Evolutionary conservation across 2,113 vertebrate genomes (phyloP).

Genomic region (Paratilapia polleni): DNA sequence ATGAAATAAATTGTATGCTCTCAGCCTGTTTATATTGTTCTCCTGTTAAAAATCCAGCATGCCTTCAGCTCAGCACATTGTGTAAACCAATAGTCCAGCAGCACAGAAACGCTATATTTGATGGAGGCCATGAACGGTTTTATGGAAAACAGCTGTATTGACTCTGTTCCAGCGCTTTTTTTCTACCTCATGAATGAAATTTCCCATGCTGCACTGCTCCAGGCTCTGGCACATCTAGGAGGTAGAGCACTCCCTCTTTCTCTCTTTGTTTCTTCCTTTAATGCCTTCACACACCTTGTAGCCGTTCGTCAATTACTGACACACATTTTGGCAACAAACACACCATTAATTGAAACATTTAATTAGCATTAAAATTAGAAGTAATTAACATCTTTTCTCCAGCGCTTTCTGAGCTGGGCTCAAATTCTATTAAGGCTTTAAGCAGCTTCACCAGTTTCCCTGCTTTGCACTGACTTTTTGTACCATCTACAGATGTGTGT

Average conservation of each 20-base stretch:
- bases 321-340: slow-evolving; percentile 84
- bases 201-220: slow-evolving; percentile 75
- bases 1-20: neutral
- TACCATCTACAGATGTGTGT: slow-evolving; percentile 51
- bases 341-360: slow-evolving; percentile 87
- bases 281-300: slow-evolving; percentile 75
- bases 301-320: slow-evolving; percentile 80
- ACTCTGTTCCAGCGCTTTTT: slow-evolving; percentile 62
- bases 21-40: slow-evolving; percentile 22
- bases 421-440: slow-evolving; percentile 83
- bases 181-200: slow-evolving; percentile 78
- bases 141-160: slow-evolving; percentile 77
- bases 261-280: slow-evolving; percentile 69
- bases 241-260: slow-evolving; percentile 54
- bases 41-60: slow-evolving; percentile 14
- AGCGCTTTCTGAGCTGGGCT: slow-evolving; percentile 72
- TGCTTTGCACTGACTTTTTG: slow-evolving; percentile 62
- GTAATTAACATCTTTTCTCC: slow-evolving; percentile 91
- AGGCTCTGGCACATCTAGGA: slow-evolving; percentile 70
- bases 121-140: slow-evolving; percentile 64
- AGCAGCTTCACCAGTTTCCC: slow-evolving; percentile 67
- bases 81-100: slow-evolving; percentile 31
- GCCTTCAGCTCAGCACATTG: slow-evolving; percentile 22
- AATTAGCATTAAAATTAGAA: slow-evolving; percentile 89
- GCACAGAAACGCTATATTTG: slow-evolving; percentile 50